These are phyloP conservation scores for Hystrix cristata DNA, from an alignment of 2,113 vertebrate species.

Conservation along the genomic window DNA sequence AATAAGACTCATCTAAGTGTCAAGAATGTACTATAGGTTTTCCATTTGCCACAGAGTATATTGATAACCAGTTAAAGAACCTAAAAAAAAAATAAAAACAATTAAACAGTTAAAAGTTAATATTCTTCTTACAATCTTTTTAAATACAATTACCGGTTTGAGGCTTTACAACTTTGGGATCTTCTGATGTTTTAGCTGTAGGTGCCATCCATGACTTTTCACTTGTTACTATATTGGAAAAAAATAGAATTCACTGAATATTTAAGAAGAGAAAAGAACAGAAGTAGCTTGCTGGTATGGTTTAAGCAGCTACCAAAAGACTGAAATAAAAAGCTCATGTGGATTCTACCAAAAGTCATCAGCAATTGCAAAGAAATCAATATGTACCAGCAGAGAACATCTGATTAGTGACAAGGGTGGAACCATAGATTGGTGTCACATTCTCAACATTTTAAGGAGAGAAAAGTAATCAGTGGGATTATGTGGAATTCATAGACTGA, in stretches of 20 bases:
- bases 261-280: neutral
- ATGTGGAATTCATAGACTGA: neutral
- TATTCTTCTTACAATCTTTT: neutral
- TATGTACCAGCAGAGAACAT: neutral
- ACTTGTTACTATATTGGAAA: constrained; percentile 85
- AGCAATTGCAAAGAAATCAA: neutral
- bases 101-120: neutral
- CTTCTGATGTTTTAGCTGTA: constrained; percentile 82
- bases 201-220: constrained; percentile 83
- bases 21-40: neutral
- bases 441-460: neutral
- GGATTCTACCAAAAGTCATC: constrained; percentile 3
- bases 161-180: constrained; percentile 83
- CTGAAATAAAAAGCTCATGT: neutral
- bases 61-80: neutral
- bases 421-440: neutral
- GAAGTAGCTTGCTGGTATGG: constrained; percentile 24
- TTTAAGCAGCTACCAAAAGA: constrained; percentile 27
- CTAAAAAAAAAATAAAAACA: constrained; percentile 40
- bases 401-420: constrained; percentile 2
- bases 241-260: constrained; percentile 80
- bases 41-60: neutral
- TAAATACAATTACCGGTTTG: constrained; percentile 87
- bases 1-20: neutral
- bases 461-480: neutral